Evolutionary conservation across 1,140 invertebrate genomes (phyloP), one percentile per base, ranked within the genome.

Genomic region (Rhyacophila brunnea): DNA sequence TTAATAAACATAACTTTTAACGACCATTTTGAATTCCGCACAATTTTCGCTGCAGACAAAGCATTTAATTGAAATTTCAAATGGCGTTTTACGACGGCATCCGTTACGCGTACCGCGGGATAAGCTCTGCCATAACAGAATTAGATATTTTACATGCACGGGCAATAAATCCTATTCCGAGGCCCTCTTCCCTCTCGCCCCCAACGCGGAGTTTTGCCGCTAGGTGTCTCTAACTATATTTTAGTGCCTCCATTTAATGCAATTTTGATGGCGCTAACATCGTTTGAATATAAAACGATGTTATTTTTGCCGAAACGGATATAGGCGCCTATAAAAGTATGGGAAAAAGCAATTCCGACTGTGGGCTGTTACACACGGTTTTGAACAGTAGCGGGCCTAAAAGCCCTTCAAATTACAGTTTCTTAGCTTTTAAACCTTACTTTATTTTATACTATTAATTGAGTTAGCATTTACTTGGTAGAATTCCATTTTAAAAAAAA

Each of bases 211-310:
- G 23, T 28, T 28, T 28, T 28, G 23, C 23, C 23, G 17, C 43
- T 47, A 54, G 53, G 57, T 55, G 57, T 60, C 57, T 55, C 47
- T 59, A 60, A 64, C 62, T 60, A 64, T 64, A 58, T 64, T 64
- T 64, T 64, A 64, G 62, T 64, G 62, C 62, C 62, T 47, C 57
- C 52, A 52, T 64, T 64, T 64, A 64, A 64, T 64, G 62, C 62
- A 64, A 64, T 64, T 64, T 64, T 64, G 62, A 64, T 64, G 62
- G 62, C 47, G 62, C 45, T 52, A 60, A 57, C 62, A 52, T 60
- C 62, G 62, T 64, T 64, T 64, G 62, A 64, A 64, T 64, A 64
- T 58, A 64, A 64, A 64, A 60, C 62, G 62, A 55, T 60, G 62
- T 64, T 64, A 64, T 64, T 64, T 64, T 58, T 44, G 61, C 61